phyloP scores from a whole-genome alignment of 2,797 vertebrate species.

The Distichodus sexfasciatus region DNA sequence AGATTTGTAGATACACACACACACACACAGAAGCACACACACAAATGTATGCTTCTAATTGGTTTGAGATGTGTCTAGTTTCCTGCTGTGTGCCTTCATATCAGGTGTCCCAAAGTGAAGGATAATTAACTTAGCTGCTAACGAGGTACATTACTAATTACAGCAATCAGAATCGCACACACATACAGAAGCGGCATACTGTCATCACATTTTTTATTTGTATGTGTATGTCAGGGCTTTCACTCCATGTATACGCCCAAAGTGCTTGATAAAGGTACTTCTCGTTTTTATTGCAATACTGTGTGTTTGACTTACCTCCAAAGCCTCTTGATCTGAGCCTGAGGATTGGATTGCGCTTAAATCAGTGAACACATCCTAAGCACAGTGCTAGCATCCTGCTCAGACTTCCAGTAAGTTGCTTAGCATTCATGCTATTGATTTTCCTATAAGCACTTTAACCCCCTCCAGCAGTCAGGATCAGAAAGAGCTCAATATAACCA shows the following conservation, averaged over 20 bases:
- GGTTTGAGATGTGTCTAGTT: too few species aligned
- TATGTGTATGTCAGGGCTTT: not conserved
- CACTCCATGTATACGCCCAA: not conserved
- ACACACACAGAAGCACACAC: conserved; percentile 4
- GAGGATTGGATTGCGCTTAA: conserved; percentile 62
- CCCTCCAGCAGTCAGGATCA: conserved; percentile 66
- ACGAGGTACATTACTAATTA: conserved; percentile 36
- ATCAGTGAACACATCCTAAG: conserved; percentile 87
- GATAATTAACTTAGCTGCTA: conserved; percentile 42
- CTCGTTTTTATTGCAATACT: conserved; percentile 1
- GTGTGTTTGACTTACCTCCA: conserved; percentile 20
- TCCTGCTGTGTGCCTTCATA: too few species aligned
- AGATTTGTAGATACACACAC: not conserved
- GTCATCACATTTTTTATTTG: not conserved
- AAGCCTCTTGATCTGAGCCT: conserved; percentile 16
- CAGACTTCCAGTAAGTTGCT: conserved; percentile 98
- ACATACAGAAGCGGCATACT: not conserved
- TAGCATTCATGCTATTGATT: conserved; percentile 98
- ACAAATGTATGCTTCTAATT: conserved; percentile 4
- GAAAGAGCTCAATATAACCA: conserved; percentile 51
- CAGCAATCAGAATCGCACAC: too few species aligned
- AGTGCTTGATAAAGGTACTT: not conserved
- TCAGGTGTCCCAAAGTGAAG: conserved; percentile 38
- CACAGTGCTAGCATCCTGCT: conserved; percentile 89
- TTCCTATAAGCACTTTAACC: conserved; percentile 96